Evolutionary conservation across 2,113 vertebrate genomes (phyloP).

Genomic region (Donacobius atricapilla): DNA sequence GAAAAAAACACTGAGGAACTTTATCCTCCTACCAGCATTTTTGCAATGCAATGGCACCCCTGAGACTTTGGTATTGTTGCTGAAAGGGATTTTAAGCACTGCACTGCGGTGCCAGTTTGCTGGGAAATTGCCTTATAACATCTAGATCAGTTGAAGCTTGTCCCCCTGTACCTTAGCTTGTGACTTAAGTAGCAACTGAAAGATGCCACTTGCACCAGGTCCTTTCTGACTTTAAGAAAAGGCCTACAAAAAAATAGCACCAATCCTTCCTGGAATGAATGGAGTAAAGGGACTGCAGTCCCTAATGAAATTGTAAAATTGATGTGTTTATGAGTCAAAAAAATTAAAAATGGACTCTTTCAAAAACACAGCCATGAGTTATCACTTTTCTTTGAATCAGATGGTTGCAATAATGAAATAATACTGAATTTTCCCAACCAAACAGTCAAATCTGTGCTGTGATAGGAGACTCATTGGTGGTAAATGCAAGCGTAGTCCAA

Average conservation of each 20-base stretch:
- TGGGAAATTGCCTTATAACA: neutral
- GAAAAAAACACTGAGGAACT: neutral
- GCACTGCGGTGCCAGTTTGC: neutral
- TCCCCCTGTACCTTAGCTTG: neutral
- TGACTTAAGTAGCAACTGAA: neutral
- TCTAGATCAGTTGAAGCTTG: neutral
- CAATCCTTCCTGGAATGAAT: neutral
- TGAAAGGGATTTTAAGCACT: conserved; percentile 31
- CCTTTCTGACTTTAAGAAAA: neutral
- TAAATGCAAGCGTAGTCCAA: neutral
- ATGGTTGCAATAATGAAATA: neutral
- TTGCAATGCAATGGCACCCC: neutral
- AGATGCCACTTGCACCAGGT: neutral
- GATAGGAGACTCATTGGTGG: neutral
- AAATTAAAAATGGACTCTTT: neutral
- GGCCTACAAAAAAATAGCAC: neutral
- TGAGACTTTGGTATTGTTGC: conserved; percentile 12
- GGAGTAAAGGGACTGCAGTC: neutral
- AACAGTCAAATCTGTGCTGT: neutral
- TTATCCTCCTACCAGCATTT: conserved; percentile 34
- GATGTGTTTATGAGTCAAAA: neutral
- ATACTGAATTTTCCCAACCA: neutral
- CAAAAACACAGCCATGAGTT: neutral
- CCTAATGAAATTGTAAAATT: neutral
- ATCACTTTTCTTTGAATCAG: neutral